Base-by-base conservation (phyloP, 1,140 invertebrate genomes). In the Chlorops oryzae region DNA sequence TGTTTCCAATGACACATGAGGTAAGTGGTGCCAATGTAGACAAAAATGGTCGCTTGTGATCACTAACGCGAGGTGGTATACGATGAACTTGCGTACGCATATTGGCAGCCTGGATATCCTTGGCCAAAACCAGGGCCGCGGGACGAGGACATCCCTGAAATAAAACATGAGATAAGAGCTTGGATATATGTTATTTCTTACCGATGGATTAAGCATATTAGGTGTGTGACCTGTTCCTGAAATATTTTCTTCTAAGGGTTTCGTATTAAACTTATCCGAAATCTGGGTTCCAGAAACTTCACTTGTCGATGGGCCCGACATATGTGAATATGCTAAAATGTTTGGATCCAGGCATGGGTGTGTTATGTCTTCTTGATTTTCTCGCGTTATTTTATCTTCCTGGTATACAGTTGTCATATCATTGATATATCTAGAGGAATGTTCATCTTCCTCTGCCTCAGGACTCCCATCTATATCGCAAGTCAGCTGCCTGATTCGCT, bases 401-500 rank as follows among this genome's bases (percentile, higher is more conserved):
- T 35, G n/a, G n/a, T n/a, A n/a, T n/a, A n/a, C n/a, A n/a, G n/a
- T 65, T 55, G 18, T 54, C 56, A 23, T 59, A 51, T 34, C 55
- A 40, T 34, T 52, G 34, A 4, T 54, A 58, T 9, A 65, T n/a
- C n/a, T n/a, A n/a, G n/a, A n/a, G n/a, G n/a, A n/a, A n/a, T 5
- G 43, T 21, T 65, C 63, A 58, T 65, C 63, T 12, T 35, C 63
- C 3, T 61, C 41, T 32, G 66, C 64, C 50, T 50, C 47, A 41
- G 17, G 40, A 7, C 55, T 49, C 17, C 88, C 85, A 46, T 87
- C 85, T 38, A 89, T 83, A 53, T 88, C 84, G 62, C 87, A 90
- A 1, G 87, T 91, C 15, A 90, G 70, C 56, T 87, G 82, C 35
- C 85, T 81, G 48, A 90, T 90, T 39, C 86, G 77, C 56, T 91